These are phyloP conservation scores for Bombus pascuorum DNA, from an alignment of 1,140 invertebrate species.

Conservation along the genomic window DNA sequence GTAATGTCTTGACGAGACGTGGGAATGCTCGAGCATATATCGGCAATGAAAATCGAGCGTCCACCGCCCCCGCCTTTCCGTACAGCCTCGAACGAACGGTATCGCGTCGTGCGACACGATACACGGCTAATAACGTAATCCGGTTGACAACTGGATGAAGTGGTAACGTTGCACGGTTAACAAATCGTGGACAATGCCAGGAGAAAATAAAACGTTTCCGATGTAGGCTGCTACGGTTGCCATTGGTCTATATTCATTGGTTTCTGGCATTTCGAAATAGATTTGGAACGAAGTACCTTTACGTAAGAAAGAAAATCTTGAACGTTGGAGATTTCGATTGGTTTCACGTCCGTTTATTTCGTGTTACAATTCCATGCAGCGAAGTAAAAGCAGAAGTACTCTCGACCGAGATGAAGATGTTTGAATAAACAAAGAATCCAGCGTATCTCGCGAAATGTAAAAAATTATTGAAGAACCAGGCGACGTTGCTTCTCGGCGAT, in stretches of 20 bases:
- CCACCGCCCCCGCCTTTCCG: constrained; percentile 67
- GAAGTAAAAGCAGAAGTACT: not conserved
- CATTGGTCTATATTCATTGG: not conserved
- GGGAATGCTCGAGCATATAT: constrained; percentile 70
- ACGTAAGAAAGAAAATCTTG: not conserved
- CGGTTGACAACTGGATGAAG: constrained; percentile 13
- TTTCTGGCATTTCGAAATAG: not conserved
- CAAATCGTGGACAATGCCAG: not conserved
- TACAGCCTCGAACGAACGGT: constrained; percentile 73
- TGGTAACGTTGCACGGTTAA: not conserved
- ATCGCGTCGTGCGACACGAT: constrained; percentile 74
- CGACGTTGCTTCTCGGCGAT: not conserved
- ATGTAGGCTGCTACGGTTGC: not conserved
- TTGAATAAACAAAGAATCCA: not conserved
- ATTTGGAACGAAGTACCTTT: not conserved
- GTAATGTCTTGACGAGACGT: constrained; percentile 74
- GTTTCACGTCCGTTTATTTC: not conserved
- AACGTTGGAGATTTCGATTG: not conserved
- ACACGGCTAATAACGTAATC: constrained; percentile 71
- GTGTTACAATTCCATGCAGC: not conserved
- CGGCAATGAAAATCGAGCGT: constrained; percentile 67
- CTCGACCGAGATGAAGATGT: not conserved
- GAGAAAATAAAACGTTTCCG: not conserved
- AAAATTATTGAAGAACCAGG: not conserved
- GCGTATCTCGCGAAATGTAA: too few relatives aligned